Evolutionary conservation across 2,888 invertebrate species (phyloP).

Genomic region (Lasioglossum morio): DNA sequence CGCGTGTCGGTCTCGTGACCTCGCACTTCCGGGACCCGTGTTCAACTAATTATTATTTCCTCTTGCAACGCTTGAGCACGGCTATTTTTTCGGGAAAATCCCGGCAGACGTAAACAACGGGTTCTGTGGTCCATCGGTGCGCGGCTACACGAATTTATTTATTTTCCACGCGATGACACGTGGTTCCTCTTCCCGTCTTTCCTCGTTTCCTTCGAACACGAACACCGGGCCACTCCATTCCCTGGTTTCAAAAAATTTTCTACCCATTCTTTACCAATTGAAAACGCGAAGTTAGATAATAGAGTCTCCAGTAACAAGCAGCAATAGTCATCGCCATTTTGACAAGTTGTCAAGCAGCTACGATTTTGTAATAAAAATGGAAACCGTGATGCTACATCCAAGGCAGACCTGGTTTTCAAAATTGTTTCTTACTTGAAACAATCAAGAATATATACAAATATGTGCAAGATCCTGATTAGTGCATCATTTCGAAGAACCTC

Average conservation of each 20-base stretch:
- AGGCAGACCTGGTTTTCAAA: no score
- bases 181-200: conserved; percentile 63
- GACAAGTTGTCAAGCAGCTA: neutral
- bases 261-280: neutral
- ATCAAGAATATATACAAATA: no score
- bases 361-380: no score
- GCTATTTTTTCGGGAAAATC: conserved; percentile 71
- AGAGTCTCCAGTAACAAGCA: neutral
- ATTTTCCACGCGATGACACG: conserved; percentile 71
- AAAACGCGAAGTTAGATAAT: neutral
- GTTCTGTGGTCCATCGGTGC: conserved; percentile 78
- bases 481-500: no score
- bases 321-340: neutral
- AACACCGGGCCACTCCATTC: neutral
- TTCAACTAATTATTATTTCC: conserved; percentile 76
- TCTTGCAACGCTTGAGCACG: conserved; percentile 76
- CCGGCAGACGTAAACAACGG: conserved; percentile 63
- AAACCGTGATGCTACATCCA: no score
- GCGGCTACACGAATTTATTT: conserved; percentile 78
- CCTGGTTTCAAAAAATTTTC: neutral
- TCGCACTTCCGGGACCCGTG: conserved; percentile 56
- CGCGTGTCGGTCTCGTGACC: conserved; percentile 71
- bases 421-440: no score
- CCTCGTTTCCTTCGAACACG: conserved; percentile 27
- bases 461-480: no score